Base-by-base conservation (phyloP, 2,797 vertebrate genomes). In the Champsocephalus gunnari region DNA sequence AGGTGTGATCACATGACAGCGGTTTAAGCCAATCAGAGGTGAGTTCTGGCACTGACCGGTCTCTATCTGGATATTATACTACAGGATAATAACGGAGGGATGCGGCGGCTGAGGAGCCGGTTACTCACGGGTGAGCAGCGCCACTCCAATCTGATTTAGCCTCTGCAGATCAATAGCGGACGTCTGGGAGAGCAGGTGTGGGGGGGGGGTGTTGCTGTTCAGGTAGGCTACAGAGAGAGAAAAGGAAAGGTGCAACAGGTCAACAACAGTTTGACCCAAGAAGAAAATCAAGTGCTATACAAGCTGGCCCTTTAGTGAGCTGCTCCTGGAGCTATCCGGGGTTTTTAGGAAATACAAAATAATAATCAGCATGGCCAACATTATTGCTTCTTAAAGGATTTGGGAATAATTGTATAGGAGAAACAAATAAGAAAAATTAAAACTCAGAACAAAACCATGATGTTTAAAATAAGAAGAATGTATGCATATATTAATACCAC, bases 111-210 rank as follows among this genome's bases (percentile, higher is more conserved):
- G 50, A 87, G 94, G 94, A 95, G 93, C 93, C 91, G 77, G 92
- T 96, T 96, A 94, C 85, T 96, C 88, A 93, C 92, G 95, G 95
- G 81, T 96, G 95, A 96, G 91, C 94, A 92, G 89, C 90, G 76
- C 71, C 95, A 93, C 94, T 96, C 95, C 91, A 90, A 93, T 94
- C 86, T 85, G 86, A 95, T 96, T 92, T 91, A 89, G 88, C 82
- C 88, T 88, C 82, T 60, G 57, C 64, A 74, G 92, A 96, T 96
- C 95, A 94, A 96, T 96, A 95, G 66, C 75, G 75, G 78, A 88
- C 69, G 92, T 91, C 87, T 91, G 87, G 80, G 80, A 82, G 85
- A 83, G 77, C 59, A 28, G 21, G 21, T 6, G 7, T 9, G 53
- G 3, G 3, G 5, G 1, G 75, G 86, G 90, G 1, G 34, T 24